Base-by-base conservation (phyloP, 2,113 vertebrate genomes). In the Hirundichthys speculiger region DNA sequence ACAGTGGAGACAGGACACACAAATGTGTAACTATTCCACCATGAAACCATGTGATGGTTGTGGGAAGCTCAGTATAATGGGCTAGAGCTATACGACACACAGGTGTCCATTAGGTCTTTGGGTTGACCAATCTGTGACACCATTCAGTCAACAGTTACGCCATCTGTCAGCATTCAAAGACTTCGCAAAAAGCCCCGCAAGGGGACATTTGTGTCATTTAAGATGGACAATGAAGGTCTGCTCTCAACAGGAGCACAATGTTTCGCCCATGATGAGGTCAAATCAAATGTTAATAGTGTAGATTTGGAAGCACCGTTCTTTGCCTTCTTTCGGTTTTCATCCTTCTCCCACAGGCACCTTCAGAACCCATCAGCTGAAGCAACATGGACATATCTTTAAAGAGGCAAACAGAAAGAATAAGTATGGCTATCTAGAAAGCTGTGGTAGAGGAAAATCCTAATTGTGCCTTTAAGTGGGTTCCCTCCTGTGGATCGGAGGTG, bases 381-480 rank as follows among this genome's bases (percentile, higher is more conserved):
- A 67, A 64, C 67, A 64, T 11, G 46, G 76, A 67, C 74, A 68
- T 72, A 67, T 76, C 77, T 72, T 87, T 75, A 75, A 81, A 85
- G 72, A 82, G 73, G 65, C 54, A 27, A 72, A 64, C n/a, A 60
- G 67, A 80, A 77, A 83, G 74, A 86, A 73, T 66, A 61, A 84
- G 49, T 69, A 48, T 55, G n/a, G 77, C 77, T 80, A 75, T 85
- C 58, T 52, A 61, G 62, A 69, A 78, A 73, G 54, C 80, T 78
- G 80, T 69, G 75, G 69, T 61, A 45, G 68, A 67, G 68, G 69
- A 84, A 87, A 87, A 82, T 81, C 80, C 84, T 90, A 88, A 91
- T 86, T 89, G 86, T 87, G 80, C 83, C 85, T 89, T 77, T 88
- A 87, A 91, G 85, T 87, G 83, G 71, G 85, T 87, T 85, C 86